Base-by-base conservation (phyloP, 2,888 invertebrate species). In the Tachina grossa region DNA sequence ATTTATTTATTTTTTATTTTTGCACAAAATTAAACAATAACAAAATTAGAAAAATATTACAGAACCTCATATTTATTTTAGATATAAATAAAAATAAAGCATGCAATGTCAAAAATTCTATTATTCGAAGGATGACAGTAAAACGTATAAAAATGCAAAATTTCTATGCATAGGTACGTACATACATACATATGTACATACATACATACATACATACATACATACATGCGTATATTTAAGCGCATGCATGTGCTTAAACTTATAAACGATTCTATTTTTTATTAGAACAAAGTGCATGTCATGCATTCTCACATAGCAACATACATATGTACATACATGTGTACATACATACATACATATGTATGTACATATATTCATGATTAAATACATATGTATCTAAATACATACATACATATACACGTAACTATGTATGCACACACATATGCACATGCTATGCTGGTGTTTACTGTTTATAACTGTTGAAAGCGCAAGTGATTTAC, bases 31-130 rank as follows among this genome's bases (percentile, higher is more conserved):
- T 49, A 80, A 84, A 80, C 43, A 77, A 77, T 72, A 83, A 80
- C 59, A 57, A 84, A 78, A 76, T 39, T 22, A 53, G 19, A 80
- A 80, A 79, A 72, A 65, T 72, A 81, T 84, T 84, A 84, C 76
- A 84, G 84, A 84, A 84, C 84, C 84, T 84, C 84, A 77, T 84
- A 84, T 81, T 84, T 84, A 77, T 84, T 84, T 84, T 84, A 84
- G 84, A 84, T 81, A 77, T 68, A 84, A 77, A 77, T 84, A 84
- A 81, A 81, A 80, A 77, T 84, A 77, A 84, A 76, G 76, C 84
- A 84, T 84, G 84, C 84, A 81, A 85, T 85, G 81, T 81, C 84
- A 84, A 84, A 84, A 81, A 69, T 77, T 77, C 68, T 81, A 81
- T 51, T 72, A 69, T 74, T 69, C 66, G 84, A 78, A 81, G 74